Base-by-base conservation (phyloP, 2,888 invertebrate species). In the Cheilosia impressa region DNA sequence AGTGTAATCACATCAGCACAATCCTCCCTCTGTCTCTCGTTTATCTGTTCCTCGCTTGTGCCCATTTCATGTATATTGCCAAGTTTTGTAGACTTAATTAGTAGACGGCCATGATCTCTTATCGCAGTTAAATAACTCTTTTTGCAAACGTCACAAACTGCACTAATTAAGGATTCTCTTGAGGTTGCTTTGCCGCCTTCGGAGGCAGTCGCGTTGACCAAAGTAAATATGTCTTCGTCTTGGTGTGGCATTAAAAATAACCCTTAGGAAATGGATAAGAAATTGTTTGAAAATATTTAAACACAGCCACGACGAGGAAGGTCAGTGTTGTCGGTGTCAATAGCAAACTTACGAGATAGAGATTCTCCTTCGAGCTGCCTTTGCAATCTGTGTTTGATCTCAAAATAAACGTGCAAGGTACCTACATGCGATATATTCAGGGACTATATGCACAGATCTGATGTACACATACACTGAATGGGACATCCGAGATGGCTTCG, bases 31-130 rank as follows among this genome's bases (percentile, higher is more conserved):
- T 52, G n/a, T 50, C 6, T 38, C 43, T 43, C 31, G 5, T 41
- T 52, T 38, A 45, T 66, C 58, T 58, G n/a, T 55, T 57, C 22
- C 50, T 62, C 34, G 7, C 6, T 24, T 52, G 52, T 52, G 38
- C 13, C 52, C 53, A 13, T 62, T 27, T 24, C 17, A 45, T 22
- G 38, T 41, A 47, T 50, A 63, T n/a, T n/a, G 63, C 79, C 69
- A 53, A 58, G 63, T 69, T 45, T 65, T 47, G 57, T 65, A 69
- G 79, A 75, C 79, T 84, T 79, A 84, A 84, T 84, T 84, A 79
- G 79, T 45, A 38, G 7, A 45, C 52, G 43, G 27, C 58, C 60
- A 58, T 55, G 71, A 77, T 82, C 66, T 45, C 47, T 45, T 83
- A 79, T 83, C 81, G 22, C 57, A 65, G 63, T 69, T 75, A 52